Conservation (phyloP, 2,888 invertebrate genomes). For the Rapana venosa region DNA sequence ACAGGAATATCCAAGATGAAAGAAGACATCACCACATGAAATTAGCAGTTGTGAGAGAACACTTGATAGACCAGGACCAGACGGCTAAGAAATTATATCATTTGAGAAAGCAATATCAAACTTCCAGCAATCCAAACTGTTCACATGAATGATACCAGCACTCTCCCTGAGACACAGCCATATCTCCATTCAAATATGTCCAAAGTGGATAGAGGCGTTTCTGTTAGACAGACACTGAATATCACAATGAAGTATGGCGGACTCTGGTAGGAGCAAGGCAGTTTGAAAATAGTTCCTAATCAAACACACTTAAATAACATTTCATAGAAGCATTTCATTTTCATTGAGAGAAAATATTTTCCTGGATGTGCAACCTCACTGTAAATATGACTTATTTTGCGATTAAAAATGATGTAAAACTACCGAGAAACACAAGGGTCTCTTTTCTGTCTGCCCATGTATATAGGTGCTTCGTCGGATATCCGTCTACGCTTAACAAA, state of each 20-base stretch:
- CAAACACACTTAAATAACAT: background rate
- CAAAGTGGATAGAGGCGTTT: conserved; percentile 1
- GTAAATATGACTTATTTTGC: background rate
- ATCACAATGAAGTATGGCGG: conserved; percentile 50
- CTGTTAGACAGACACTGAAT: background rate
- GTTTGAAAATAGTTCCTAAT: conserved; percentile 53
- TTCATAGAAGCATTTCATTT: background rate
- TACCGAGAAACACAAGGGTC: background rate
- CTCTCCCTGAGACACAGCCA: conserved; percentile 15
- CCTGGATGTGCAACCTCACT: background rate
- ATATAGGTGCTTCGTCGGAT: conserved; percentile 45
- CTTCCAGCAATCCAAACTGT: background rate
- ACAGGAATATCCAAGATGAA: background rate
- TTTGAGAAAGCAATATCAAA: background rate
- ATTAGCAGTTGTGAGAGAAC: no score
- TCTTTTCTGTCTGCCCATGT: conserved; percentile 36
- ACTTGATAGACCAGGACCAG: background rate
- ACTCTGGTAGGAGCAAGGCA: conserved; percentile 51
- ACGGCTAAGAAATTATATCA: background rate
- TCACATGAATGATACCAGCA: background rate
- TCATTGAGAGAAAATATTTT: background rate
- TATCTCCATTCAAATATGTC: conserved; percentile 29
- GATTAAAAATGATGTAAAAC: background rate
- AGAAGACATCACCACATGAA: no score
- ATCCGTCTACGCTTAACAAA: conserved; percentile 42